phyloP scores from a whole-genome alignment of 2,888 invertebrate genomes.

The Pterostichus madidus region DNA sequence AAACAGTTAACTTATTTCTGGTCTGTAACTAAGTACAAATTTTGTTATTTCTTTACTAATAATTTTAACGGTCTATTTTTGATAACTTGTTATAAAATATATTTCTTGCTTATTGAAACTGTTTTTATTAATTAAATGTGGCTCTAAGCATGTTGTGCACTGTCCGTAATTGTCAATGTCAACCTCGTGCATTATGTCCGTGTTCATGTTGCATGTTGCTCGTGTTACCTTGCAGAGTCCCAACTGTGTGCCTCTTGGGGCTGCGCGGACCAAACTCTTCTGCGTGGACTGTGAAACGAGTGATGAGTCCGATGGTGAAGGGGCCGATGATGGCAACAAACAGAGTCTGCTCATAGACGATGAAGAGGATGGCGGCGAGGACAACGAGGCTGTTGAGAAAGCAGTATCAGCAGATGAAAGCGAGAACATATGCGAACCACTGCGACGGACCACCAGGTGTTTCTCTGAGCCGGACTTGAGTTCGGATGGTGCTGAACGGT shows the following conservation, averaged over 20 bases:
- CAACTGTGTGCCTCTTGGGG: slow-evolving; percentile 71
- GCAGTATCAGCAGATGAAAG: background rate
- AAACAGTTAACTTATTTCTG: slow-evolving; percentile 58
- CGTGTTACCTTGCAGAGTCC: slow-evolving; percentile 71
- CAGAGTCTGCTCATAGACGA: slow-evolving; percentile 39
- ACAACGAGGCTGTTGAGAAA: background rate
- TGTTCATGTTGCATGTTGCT: slow-evolving; percentile 48
- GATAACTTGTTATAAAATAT: slow-evolving; percentile 38
- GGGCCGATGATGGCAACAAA: slow-evolving; percentile 52
- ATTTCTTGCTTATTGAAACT: slow-evolving; percentile 42
- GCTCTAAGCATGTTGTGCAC: slow-evolving; percentile 34
- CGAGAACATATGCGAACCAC: slow-evolving; percentile 50
- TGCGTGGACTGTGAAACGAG: slow-evolving; percentile 75
- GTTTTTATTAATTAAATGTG: slow-evolving; percentile 40
- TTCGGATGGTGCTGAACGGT: slow-evolving; percentile 65
- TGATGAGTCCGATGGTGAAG: slow-evolving; percentile 70
- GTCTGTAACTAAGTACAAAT: slow-evolving; percentile 64
- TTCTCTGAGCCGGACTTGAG: slow-evolving; percentile 73
- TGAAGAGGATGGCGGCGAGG: background rate
- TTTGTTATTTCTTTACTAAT: slow-evolving; percentile 58
- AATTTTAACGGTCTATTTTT: slow-evolving; percentile 49
- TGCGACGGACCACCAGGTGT: slow-evolving; percentile 66
- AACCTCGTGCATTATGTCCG: slow-evolving; percentile 17
- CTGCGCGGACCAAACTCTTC: slow-evolving; percentile 72
- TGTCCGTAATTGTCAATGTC: slow-evolving; percentile 20